Percentiles rank a stretch among this genome's conserved stretches.
Conservation (phyloP, 1,140 invertebrate genomes). For the Trissolcus basalis region DNA sequence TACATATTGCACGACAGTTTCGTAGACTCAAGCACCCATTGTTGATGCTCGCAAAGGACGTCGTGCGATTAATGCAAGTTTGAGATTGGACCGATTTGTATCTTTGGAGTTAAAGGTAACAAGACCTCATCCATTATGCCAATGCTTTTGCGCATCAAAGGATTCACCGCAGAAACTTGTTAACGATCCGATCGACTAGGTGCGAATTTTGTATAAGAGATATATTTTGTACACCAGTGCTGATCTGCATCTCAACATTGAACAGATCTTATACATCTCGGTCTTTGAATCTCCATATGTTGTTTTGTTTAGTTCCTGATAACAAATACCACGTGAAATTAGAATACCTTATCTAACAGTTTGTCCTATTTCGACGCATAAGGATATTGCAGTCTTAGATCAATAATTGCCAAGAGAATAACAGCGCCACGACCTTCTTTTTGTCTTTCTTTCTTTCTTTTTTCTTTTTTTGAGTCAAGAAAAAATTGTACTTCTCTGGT, state of each 20-base stretch:
- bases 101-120: conserved; percentile 16
- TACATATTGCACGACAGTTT: conserved; percentile 31
- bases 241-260: too few relatives aligned
- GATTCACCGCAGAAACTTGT: background rate
- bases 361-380: conserved; percentile 4
- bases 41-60: conserved; percentile 8
- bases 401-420: conserved; percentile 6
- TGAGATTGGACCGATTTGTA: conserved; percentile 23
- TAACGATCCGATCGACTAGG: too few relatives aligned
- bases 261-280: too few relatives aligned
- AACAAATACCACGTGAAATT: background rate
- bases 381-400: conserved; percentile 9
- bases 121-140: conserved; percentile 11
- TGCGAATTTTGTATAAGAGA: too few relatives aligned
- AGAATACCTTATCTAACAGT: conserved; percentile 5
- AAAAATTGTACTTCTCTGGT: background rate
- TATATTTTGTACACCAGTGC: too few relatives aligned
- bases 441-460: too few relatives aligned
- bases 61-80: conserved; percentile 36
- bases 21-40: conserved; percentile 19
- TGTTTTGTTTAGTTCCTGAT: too few relatives aligned
- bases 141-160: conserved; percentile 10
- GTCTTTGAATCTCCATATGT: too few relatives aligned
- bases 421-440: too few relatives aligned
- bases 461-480: too few relatives aligned